Conservation (phyloP, 2,113 vertebrate genomes). For the Myotis lucifugus region DNA sequence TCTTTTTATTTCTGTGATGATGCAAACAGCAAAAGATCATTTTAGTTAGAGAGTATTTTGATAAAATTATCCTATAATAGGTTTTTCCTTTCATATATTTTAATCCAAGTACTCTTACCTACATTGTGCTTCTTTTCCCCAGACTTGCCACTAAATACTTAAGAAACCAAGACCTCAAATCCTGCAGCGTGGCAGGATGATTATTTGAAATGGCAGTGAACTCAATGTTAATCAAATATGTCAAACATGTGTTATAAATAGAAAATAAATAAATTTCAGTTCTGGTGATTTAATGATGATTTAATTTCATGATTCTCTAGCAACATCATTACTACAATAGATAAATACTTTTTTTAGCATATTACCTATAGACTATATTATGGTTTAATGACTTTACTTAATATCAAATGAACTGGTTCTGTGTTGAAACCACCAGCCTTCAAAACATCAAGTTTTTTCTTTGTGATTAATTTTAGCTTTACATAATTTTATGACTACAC, state of each 20-base stretch:
- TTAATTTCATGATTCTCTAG: slow-evolving; percentile 2
- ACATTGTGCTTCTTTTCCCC: neutral
- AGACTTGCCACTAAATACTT: neutral
- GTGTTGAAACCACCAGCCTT: slow-evolving; percentile 2
- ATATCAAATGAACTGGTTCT: neutral
- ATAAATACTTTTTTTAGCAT: slow-evolving; percentile 12
- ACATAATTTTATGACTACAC: neutral
- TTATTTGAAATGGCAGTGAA: slow-evolving; percentile 43
- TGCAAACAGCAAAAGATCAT: neutral
- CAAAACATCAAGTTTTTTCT: neutral
- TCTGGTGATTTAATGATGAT: neutral
- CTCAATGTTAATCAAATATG: neutral
- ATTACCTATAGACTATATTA: neutral
- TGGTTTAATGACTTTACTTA: neutral
- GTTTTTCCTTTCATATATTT: slow-evolving; percentile 19
- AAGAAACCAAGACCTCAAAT: neutral
- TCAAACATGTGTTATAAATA: neutral
- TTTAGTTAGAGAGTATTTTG: slow-evolving; percentile 40
- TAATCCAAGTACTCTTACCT: neutral
- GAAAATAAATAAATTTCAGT: neutral
- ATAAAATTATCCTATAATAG: neutral
- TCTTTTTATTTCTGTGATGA: neutral
- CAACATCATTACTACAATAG: neutral
- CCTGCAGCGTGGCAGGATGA: neutral
- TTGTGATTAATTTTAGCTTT: slow-evolving; percentile 48